Evolutionary conservation across 2,888 invertebrate species (phyloP).

Genomic region (Microchrysa polita): DNA sequence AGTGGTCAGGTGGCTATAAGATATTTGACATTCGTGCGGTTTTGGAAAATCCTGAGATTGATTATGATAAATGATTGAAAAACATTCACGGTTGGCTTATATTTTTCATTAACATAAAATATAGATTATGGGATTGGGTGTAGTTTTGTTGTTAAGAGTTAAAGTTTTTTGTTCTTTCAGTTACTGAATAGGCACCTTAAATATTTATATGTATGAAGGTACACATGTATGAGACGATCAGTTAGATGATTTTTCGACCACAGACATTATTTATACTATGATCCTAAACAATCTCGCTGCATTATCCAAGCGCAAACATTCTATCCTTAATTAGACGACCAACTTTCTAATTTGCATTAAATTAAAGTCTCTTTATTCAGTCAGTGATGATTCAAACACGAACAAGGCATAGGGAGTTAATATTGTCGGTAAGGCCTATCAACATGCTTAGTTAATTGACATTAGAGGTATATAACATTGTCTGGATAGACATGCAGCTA

Average conservation of each 20-base stretch:
- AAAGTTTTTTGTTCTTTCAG: too few relatives aligned
- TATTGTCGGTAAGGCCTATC: constrained; percentile 1
- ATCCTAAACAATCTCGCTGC: too few relatives aligned
- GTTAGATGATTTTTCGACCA: too few relatives aligned
- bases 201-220: too few relatives aligned
- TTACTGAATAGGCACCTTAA: too few relatives aligned
- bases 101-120: not conserved
- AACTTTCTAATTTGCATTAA: not conserved
- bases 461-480: constrained; percentile 2
- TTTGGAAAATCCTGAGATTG: not conserved
- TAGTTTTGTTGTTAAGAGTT: too few relatives aligned
- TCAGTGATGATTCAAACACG: not conserved
- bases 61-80: not conserved
- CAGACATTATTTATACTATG: too few relatives aligned
- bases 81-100: not conserved
- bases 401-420: not conserved
- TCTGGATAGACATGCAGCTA: not conserved
- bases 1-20: constrained; percentile 1
- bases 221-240: too few relatives aligned
- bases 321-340: not conserved
- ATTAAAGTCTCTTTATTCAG: not conserved
- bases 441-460: constrained; percentile 11
- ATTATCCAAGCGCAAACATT: not conserved
- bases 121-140: too few relatives aligned
- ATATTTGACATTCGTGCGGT: not conserved